phyloP scores from a whole-genome alignment of 2,888 invertebrate genomes.

The Drosophila fulvimacula region DNA sequence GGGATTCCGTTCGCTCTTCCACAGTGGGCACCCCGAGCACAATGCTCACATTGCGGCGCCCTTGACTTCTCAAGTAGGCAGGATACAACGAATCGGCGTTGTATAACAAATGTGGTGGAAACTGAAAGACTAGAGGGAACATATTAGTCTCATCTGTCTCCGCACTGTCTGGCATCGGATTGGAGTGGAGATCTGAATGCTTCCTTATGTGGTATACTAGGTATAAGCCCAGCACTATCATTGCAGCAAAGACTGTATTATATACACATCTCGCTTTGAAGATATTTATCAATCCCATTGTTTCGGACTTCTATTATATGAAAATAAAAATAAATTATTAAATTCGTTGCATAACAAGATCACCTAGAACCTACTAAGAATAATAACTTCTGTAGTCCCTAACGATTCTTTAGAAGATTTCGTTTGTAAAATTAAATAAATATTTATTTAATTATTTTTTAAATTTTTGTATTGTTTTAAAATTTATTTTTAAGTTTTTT shows the following conservation, averaged over 20 bases:
- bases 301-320: background rate
- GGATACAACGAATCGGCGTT: background rate
- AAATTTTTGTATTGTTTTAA: no score
- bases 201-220: background rate
- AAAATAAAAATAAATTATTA: background rate
- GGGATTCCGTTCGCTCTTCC: background rate
- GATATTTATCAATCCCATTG: background rate
- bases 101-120: background rate
- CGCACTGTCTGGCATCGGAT: no score
- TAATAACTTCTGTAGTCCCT: no score
- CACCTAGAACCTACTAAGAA: no score
- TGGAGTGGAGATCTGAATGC: no score
- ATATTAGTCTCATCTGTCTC: background rate
- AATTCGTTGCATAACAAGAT: no score
- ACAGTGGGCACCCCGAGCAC: background rate
- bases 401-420: no score
- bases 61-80: background rate
- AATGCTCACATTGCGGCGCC: background rate
- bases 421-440: no score
- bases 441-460: no score
- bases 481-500: no score
- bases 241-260: background rate
- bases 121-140: background rate
- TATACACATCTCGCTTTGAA: background rate
- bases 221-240: background rate